phyloP scores from a whole-genome alignment of 2,113 vertebrate species.

The Romanogobio albipinnatus region DNA sequence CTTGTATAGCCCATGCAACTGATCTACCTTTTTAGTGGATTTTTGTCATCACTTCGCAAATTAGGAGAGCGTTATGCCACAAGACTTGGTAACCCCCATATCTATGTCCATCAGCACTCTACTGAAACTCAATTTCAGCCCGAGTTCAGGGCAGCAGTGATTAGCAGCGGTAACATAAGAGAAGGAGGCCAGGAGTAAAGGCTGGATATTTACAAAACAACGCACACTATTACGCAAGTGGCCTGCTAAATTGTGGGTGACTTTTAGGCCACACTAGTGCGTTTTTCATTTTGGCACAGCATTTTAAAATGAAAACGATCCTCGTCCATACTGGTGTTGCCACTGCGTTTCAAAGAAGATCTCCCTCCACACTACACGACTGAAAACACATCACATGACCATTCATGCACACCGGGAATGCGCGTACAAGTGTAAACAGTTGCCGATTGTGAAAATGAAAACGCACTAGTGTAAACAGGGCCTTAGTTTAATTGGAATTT shows the following conservation, averaged over 20 bases:
- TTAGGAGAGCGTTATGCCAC: slow-evolving; percentile 3
- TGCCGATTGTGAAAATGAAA: no score
- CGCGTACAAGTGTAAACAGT: no score
- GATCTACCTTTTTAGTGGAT: slow-evolving; percentile 11
- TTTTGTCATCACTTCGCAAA: slow-evolving; percentile 24
- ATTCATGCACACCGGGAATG: no score
- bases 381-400: no score
- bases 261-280: not conserved
- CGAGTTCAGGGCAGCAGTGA: slow-evolving; percentile 11
- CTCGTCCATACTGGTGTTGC: no score
- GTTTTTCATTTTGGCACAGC: no score
- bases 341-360: no score
- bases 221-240: slow-evolving; percentile 14
- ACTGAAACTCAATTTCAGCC: slow-evolving; percentile 6
- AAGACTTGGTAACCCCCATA: not conserved
- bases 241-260: slow-evolving; percentile 5
- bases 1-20: not conserved
- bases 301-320: no score
- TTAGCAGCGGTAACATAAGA: not conserved
- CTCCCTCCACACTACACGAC: no score
- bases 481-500: not conserved
- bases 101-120: slow-evolving; percentile 24
- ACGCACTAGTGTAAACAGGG: no score
- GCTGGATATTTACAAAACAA: slow-evolving; percentile 22
- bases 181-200: slow-evolving; percentile 18